These are phyloP conservation scores for Tetramorium alpestre DNA, from an alignment of 1,140 invertebrate species.

Conservation along the genomic window DNA sequence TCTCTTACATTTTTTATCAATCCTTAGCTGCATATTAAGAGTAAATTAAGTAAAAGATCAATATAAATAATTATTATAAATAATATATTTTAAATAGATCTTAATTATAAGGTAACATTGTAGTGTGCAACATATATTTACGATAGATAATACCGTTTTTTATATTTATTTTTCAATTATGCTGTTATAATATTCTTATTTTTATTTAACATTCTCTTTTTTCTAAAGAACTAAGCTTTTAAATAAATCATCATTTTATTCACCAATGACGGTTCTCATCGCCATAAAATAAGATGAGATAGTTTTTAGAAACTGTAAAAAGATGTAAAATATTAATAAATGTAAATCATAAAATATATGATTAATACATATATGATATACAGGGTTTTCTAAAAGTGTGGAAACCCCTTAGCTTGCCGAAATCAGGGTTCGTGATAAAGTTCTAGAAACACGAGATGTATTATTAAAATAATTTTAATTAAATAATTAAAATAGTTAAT, in stretches of 20 bases:
- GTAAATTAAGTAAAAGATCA: no score
- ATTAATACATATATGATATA: background rate
- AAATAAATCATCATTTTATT: background rate
- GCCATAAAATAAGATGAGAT: slow-evolving; percentile 37
- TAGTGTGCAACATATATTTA: background rate
- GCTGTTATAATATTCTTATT: background rate
- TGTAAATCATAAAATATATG: background rate
- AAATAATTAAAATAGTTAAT: no score
- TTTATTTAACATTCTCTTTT: background rate
- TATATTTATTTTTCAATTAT: background rate
- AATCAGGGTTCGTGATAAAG: no score
- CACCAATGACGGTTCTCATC: slow-evolving; percentile 4
- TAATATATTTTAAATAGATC: background rate
- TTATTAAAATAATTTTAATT: no score
- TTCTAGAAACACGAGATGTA: no score
- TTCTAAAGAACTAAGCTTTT: background rate
- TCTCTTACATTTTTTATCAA: no score
- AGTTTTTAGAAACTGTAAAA: slow-evolving; percentile 28
- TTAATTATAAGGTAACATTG: background rate
- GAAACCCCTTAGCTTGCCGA: no score
- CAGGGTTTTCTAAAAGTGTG: no score
- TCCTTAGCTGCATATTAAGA: no score
- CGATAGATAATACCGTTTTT: no score
- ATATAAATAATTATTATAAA: no score
- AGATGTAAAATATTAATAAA: background rate